A percentile compares a stretch with the other conserved stretches of the same genome.
These are phyloP conservation scores for Dermatemys mawii DNA, from an alignment of 2,113 vertebrate genomes.

Conservation along the genomic window DNA sequence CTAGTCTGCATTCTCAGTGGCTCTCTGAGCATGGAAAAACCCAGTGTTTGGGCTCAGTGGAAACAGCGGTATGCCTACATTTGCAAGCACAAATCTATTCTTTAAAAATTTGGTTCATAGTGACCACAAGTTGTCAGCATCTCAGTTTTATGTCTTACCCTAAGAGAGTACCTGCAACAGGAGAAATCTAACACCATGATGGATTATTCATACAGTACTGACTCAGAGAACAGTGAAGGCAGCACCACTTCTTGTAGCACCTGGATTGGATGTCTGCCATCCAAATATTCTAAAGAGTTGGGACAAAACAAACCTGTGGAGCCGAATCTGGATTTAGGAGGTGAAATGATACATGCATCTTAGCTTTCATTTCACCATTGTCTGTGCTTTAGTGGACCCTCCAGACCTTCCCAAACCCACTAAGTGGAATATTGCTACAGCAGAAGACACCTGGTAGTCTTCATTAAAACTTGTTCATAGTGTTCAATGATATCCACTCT, in stretches of 20 bases:
- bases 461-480: neutral
- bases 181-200: neutral
- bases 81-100: neutral
- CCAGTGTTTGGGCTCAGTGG: neutral
- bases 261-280: neutral
- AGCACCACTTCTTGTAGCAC: neutral
- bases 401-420: neutral
- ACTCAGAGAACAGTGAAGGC: neutral
- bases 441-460: constrained; percentile 4
- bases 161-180: neutral
- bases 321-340: neutral
- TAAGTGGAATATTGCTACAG: neutral
- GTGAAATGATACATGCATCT: neutral
- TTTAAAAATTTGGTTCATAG: neutral
- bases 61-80: neutral
- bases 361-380: neutral
- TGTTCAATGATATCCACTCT: constrained; percentile 18
- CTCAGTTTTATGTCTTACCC: neutral
- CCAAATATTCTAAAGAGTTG: neutral
- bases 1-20: neutral
- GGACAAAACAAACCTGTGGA: neutral
- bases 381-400: neutral
- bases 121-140: neutral
- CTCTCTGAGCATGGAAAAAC: neutral
- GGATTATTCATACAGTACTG: neutral